Conservation (phyloP, 2,797 vertebrate genomes). For the Phataginus tricuspis region DNA sequence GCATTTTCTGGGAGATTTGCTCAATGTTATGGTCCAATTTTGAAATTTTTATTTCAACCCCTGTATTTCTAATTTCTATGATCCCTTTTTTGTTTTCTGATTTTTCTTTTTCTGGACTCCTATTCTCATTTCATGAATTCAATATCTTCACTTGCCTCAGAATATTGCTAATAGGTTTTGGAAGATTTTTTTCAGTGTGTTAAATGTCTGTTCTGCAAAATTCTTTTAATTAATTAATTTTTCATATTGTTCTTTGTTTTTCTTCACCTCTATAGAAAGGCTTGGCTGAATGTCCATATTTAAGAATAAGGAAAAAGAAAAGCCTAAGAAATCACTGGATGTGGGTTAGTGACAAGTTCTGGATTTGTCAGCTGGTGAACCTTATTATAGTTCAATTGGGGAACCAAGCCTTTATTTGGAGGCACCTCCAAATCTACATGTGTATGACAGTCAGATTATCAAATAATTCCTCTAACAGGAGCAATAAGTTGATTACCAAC, state of each 20-base stretch:
- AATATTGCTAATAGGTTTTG: background rate
- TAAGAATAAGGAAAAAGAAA: background rate
- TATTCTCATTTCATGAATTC: background rate
- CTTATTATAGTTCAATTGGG: background rate
- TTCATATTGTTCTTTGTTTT: background rate
- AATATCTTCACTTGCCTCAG: slow-evolving; percentile 14
- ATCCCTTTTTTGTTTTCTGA: background rate
- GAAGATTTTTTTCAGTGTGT: background rate
- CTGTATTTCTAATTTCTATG: slow-evolving; percentile 17
- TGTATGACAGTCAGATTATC: background rate
- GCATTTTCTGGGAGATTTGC: background rate
- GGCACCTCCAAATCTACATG: background rate
- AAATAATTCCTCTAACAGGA: background rate
- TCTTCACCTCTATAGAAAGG: background rate
- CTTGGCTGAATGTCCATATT: background rate
- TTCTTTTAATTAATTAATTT: background rate
- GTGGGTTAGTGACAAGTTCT: background rate
- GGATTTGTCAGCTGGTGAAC: background rate
- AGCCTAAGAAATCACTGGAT: background rate
- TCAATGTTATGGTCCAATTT: background rate
- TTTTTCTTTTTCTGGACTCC: background rate
- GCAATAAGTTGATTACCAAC: background rate
- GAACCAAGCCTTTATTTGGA: background rate
- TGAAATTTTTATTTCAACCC: background rate
- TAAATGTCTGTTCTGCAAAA: background rate